Percentiles rank a stretch among this genome's conserved stretches.
Evolutionary conservation across 2,113 vertebrate species (phyloP).

Genomic region (Catagonus wagneri): DNA sequence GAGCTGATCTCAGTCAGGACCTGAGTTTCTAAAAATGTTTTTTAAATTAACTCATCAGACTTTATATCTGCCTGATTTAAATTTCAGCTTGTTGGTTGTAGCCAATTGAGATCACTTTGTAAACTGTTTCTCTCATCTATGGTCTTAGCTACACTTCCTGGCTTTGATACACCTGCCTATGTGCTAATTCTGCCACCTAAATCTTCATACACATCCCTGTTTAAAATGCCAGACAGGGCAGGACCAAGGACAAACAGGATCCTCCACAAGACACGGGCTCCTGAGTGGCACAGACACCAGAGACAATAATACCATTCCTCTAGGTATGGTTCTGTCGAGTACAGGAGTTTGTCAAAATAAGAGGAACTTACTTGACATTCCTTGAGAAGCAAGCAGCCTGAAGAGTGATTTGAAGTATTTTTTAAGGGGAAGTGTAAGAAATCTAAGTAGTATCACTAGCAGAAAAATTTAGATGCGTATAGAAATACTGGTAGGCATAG

Average conservation of each 20-base stretch:
- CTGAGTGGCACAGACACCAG: conserved; percentile 33
- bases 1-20: not conserved
- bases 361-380: not conserved
- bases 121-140: conserved; percentile 1
- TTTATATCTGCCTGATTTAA: conserved; percentile 10
- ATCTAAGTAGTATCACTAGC: not conserved
- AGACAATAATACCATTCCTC: not conserved
- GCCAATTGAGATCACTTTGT: conserved; percentile 37
- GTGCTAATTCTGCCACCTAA: conserved; percentile 43
- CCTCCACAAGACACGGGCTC: not conserved
- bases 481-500: not conserved
- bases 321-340: not conserved
- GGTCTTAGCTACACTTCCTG: conserved; percentile 12
- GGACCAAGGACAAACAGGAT: conserved; percentile 3
- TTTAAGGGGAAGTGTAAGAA: conserved; percentile 41
- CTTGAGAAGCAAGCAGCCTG: not conserved
- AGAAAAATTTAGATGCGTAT: conserved; percentile 9
- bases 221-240: not conserved
- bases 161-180: conserved; percentile 37
- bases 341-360: not conserved
- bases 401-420: conserved; percentile 34
- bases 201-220: conserved; percentile 38
- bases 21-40: conserved; percentile 12
- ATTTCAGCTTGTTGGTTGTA: conserved; percentile 34
- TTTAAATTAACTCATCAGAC: not conserved